A percentile compares a stretch with the other conserved stretches of the same genome.
These are phyloP conservation scores for Silurus meridionalis DNA, from an alignment of 2,113 vertebrate species.

Conservation along the genomic window DNA sequence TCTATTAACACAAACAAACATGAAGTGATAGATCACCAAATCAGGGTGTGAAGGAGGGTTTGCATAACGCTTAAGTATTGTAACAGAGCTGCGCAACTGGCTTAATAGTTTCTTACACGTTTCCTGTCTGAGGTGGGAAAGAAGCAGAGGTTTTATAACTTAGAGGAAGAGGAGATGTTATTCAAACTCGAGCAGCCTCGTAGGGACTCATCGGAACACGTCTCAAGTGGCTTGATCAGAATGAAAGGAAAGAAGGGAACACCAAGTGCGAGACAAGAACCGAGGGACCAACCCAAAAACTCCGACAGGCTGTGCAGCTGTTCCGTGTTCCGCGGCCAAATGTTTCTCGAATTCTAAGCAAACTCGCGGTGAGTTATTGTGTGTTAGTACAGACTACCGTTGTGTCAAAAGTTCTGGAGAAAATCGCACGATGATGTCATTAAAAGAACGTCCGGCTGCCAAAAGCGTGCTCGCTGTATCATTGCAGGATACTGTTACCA, in stretches of 20 bases:
- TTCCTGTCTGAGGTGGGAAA: constrained; percentile 62
- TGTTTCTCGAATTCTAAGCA: constrained; percentile 9
- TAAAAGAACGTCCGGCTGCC: background rate
- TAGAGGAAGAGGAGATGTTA: constrained; percentile 66
- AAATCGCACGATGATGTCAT: constrained; percentile 19
- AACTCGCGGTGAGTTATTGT: constrained; percentile 9
- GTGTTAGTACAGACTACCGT: constrained; percentile 24
- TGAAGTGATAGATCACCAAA: background rate
- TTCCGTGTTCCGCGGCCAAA: constrained; percentile 5
- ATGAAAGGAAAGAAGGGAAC: background rate
- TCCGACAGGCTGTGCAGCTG: constrained; percentile 5
- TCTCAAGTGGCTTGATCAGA: constrained; percentile 59
- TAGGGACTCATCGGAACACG: constrained; percentile 51
- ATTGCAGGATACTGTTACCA: background rate
- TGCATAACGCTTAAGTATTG: constrained; percentile 24
- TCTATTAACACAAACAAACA: constrained; percentile 1
- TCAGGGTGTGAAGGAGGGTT: background rate
- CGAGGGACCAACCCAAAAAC: constrained; percentile 14
- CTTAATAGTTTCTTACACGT: constrained; percentile 59
- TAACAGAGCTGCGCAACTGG: constrained; percentile 40
- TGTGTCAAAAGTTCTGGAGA: constrained; percentile 14
- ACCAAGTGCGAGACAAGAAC: background rate
- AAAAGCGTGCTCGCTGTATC: background rate
- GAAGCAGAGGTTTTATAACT: constrained; percentile 61
- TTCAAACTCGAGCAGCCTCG: constrained; percentile 53